phyloP scores from a whole-genome alignment of 2,888 invertebrate species.

The Xylophagus ater region DNA sequence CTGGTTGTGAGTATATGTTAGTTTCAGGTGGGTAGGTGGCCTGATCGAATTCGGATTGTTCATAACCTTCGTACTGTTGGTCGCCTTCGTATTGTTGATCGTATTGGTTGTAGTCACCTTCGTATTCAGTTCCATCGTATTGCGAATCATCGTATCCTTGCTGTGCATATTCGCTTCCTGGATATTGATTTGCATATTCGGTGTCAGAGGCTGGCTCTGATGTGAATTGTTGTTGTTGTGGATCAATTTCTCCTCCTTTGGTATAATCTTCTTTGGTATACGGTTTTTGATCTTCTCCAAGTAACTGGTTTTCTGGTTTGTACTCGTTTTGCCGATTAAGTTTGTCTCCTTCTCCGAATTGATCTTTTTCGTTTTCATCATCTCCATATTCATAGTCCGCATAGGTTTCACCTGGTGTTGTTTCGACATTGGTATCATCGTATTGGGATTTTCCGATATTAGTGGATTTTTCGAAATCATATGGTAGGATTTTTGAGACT shows the following conservation, averaged over 20 bases:
- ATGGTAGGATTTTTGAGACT: slow-evolving; percentile 18
- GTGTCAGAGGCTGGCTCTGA: no score
- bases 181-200: slow-evolving; percentile 26
- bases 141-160: slow-evolving; percentile 13
- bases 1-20: slow-evolving; percentile 9
- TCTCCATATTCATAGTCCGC: slow-evolving; percentile 27
- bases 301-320: slow-evolving; percentile 15
- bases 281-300: slow-evolving; percentile 11
- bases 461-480: slow-evolving; percentile 4
- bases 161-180: slow-evolving; percentile 1
- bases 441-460: slow-evolving; percentile 2
- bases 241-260: slow-evolving; percentile 15
- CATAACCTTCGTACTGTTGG: slow-evolving; percentile 10
- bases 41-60: slow-evolving; percentile 14
- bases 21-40: slow-evolving; percentile 13
- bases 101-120: slow-evolving; percentile 16
- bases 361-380: slow-evolving; percentile 38
- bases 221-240: slow-evolving; percentile 8
- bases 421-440: slow-evolving; percentile 14
- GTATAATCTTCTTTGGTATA: slow-evolving; percentile 17
- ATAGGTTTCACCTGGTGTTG: slow-evolving; percentile 8
- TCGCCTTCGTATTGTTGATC: slow-evolving; percentile 13
- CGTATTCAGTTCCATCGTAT: slow-evolving; percentile 20
- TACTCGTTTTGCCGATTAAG: slow-evolving; percentile 3
- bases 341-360: slow-evolving; percentile 35